These are phyloP conservation scores for Sitobion miscanthi DNA, from an alignment of 1,140 invertebrate genomes.

Conservation along the genomic window DNA sequence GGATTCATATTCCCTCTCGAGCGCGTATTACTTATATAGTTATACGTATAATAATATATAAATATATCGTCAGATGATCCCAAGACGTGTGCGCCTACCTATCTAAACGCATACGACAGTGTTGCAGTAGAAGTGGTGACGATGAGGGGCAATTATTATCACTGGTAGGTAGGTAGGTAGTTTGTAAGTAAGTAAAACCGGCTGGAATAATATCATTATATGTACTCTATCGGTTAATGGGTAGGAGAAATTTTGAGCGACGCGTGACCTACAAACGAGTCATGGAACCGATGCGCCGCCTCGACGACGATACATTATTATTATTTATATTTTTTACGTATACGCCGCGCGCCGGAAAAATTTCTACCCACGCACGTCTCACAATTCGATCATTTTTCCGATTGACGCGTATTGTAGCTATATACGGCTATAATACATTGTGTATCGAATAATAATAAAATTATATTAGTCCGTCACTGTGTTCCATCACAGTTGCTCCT, in stretches of 20 bases:
- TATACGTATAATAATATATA: too few relatives aligned
- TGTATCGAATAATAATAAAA: background rate
- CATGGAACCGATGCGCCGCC: conserved; percentile 34
- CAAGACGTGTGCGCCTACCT: background rate
- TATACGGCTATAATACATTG: too few relatives aligned
- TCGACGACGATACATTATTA: background rate
- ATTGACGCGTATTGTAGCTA: background rate
- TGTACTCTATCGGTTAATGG: background rate
- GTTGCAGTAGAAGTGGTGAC: background rate
- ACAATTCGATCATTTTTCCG: background rate
- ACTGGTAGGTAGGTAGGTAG: background rate
- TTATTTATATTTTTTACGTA: background rate
- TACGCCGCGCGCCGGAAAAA: background rate
- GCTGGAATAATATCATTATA: background rate
- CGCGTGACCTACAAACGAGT: conserved; percentile 42
- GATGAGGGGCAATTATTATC: background rate
- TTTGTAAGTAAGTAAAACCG: background rate
- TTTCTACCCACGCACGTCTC: background rate
- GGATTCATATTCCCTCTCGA: background rate
- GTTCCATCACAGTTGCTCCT: background rate
- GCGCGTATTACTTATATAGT: background rate
- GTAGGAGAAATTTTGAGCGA: conserved; percentile 41
- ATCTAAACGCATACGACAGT: background rate
- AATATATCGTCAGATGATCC: background rate
- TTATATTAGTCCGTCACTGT: background rate